These are phyloP conservation scores for Caenorhabditis uteleia DNA, from an alignment of 2,888 invertebrate species.

Conservation along the genomic window DNA sequence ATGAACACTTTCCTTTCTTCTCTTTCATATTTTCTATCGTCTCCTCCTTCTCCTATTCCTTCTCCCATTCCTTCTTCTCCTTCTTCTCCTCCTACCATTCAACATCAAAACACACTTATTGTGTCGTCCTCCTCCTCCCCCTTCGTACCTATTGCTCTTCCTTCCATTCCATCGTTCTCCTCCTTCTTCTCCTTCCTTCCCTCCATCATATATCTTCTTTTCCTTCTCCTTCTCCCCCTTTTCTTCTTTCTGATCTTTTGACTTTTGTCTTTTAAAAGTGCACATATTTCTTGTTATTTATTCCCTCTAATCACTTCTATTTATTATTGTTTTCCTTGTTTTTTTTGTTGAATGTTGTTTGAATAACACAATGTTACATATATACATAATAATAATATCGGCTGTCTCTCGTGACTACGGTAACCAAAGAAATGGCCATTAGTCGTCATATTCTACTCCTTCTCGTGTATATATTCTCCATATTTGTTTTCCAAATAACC, in stretches of 20 bases:
- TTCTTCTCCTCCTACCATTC: neutral
- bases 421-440: too few relatives aligned
- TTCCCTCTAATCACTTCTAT: neutral
- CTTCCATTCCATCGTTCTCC: neutral
- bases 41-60: too few relatives aligned
- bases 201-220: neutral
- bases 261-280: neutral
- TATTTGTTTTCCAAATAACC: too few relatives aligned
- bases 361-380: too few relatives aligned
- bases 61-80: too few relatives aligned
- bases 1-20: too few relatives aligned
- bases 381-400: too few relatives aligned
- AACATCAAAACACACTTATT: neutral
- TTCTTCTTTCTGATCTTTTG: neutral
- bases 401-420: too few relatives aligned
- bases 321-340: neutral
- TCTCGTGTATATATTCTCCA: too few relatives aligned
- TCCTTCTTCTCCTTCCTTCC: neutral
- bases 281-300: neutral
- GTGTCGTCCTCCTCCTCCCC: neutral
- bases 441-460: too few relatives aligned
- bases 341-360: neutral
- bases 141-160: constrained; percentile 1
- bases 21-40: too few relatives aligned
- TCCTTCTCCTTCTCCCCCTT: neutral